Evolutionary conservation across 2,888 invertebrate genomes (phyloP).

Genomic region (Apamea epomidion): DNA sequence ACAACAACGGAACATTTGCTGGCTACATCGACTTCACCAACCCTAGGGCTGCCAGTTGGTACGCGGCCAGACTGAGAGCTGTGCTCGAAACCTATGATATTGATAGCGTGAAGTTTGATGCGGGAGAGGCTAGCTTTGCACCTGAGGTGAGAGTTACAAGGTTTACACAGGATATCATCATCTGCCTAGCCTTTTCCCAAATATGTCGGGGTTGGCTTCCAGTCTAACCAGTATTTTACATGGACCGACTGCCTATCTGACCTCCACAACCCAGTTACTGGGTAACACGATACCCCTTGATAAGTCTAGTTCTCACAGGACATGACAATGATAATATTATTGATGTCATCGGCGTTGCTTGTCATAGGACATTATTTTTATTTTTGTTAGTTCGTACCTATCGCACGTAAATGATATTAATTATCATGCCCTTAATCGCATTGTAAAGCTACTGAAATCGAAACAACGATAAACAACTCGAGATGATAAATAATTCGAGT

Average conservation of each 20-base stretch:
- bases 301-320: too few relatives aligned
- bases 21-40: constrained; percentile 94
- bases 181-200: neutral
- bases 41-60: constrained; percentile 92
- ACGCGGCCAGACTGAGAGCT: constrained; percentile 85
- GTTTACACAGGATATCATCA: neutral
- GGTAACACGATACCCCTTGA: neutral
- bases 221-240: neutral
- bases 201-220: neutral
- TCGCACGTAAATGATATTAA: too few relatives aligned
- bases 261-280: neutral
- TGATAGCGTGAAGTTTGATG: constrained; percentile 95
- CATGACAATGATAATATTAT: neutral
- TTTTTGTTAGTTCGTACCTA: too few relatives aligned
- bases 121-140: constrained; percentile 93
- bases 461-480: constrained; percentile 12
- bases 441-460: neutral
- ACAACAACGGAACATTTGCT: constrained; percentile 85
- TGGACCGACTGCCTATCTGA: neutral
- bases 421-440: neutral
- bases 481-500: neutral
- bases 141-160: constrained; percentile 87
- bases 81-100: constrained; percentile 92
- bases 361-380: neutral
- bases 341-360: neutral